A percentile compares a stretch with the other conserved stretches of the same genome.
Evolutionary conservation across 2,797 vertebrate species (phyloP).

Genomic region (Coregonus ussuriensis): DNA sequence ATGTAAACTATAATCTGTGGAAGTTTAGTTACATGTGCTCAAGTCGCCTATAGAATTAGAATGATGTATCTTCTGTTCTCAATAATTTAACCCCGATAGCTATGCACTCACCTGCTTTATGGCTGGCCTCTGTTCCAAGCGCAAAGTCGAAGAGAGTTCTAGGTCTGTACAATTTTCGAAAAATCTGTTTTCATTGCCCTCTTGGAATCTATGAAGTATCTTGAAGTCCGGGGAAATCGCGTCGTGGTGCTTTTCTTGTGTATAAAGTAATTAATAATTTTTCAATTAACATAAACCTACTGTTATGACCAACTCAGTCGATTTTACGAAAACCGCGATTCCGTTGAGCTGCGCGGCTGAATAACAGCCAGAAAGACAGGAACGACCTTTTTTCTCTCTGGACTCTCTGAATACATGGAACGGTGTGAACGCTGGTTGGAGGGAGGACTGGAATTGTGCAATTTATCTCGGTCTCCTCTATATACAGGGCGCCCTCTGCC

Average conservation of each 20-base stretch:
- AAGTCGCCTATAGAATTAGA: background rate
- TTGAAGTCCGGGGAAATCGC: background rate
- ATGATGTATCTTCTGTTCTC: background rate
- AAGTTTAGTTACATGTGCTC: background rate
- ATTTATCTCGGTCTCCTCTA: background rate
- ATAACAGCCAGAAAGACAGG: conserved; percentile 7
- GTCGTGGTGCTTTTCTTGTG: background rate
- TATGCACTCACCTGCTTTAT: conserved; percentile 42
- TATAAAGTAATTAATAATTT: background rate
- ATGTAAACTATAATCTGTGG: background rate
- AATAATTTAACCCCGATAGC: background rate
- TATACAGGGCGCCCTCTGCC: conserved; percentile 30
- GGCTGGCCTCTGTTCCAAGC: conserved; percentile 31
- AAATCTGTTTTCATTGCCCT: conserved; percentile 4
- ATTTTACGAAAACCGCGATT: background rate
- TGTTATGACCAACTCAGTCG: background rate
- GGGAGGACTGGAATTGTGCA: conserved; percentile 26
- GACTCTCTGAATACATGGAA: conserved; percentile 29
- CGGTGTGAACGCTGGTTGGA: conserved; percentile 37
- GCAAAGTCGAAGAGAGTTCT: background rate
- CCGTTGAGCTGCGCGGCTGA: background rate
- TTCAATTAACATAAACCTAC: background rate
- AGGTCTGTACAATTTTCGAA: background rate
- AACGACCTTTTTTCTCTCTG: conserved; percentile 41
- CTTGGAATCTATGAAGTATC: background rate